Evolutionary conservation across 2,888 invertebrate species (phyloP), one percentile per base, ranked within the genome.

Genomic region (Mesopsocus fuscifrons): DNA sequence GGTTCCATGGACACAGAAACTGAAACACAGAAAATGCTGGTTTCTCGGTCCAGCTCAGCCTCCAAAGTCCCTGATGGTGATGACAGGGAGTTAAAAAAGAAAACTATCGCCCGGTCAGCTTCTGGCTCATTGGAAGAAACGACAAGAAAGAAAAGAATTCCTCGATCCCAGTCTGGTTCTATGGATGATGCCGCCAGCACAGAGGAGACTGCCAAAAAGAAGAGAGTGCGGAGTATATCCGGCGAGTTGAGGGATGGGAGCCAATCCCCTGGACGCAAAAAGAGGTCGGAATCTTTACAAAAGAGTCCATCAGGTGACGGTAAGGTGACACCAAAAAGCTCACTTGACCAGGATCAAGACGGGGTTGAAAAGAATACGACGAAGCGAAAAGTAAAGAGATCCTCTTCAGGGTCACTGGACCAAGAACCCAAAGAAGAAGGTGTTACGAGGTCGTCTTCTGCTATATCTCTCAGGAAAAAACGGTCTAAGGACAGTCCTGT

Each of bases 341-440:
- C 30, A 30, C 9, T 30, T n/a, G 30, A 46, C 32, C 41, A 46
- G 34, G 46, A 46, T 45, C 43, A 44, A 22, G 43, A 22, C 18
- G 20, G 34, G 32, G 33, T 41, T 42, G 43, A 44, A 22, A 46
- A 44, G 34, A 32, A 20, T 18, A 42, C 41, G 18, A 43, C 41
- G 41, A 44, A 43, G 34, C 26, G 35, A 16, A 26, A 33, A 30
- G 44, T 45, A 15, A 38, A 44, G 9, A 44, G 33, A 15, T 13
- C 41, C 11, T 35, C 44, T 26, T 41, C 44, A 9, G 42, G 38
- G 32, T 46, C 44, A 8, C 20, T 34, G 9, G 46, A 49, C 18
- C 44, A 44, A 21, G 46, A 43, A 5, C n/a, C 13, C 3, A 16
- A 41, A 15, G 44, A 41, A 18, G 21, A 40, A 5, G 5, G 16